phyloP scores from a whole-genome alignment of 2,797 vertebrate genomes.

The Cynopterus sphinx region DNA sequence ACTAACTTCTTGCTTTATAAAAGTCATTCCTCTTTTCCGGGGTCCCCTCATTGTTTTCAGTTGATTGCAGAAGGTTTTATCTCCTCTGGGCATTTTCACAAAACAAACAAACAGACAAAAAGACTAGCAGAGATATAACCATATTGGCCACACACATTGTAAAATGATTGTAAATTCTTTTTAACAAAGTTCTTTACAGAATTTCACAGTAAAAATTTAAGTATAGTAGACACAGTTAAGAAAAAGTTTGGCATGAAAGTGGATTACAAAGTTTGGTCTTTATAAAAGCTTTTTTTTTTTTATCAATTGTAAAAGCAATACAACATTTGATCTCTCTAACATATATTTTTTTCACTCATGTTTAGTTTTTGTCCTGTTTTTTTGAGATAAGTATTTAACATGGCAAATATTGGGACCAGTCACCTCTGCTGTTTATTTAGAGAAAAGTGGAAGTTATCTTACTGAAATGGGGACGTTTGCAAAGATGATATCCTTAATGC shows the following conservation, averaged over 20 bases:
- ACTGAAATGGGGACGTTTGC: background rate
- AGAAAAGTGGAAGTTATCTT: background rate
- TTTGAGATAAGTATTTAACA: background rate
- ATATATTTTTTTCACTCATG: background rate
- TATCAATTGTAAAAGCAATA: background rate
- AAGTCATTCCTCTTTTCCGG: background rate
- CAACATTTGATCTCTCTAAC: background rate
- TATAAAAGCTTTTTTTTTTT: background rate
- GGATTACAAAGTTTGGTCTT: background rate
- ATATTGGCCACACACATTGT: rapidly evolving
- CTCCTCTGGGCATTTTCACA: background rate
- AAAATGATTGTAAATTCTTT: background rate
- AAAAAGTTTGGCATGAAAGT: background rate
- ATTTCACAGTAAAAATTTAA: background rate
- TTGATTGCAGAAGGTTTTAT: background rate
- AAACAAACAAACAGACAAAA: background rate
- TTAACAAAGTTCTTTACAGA: background rate
- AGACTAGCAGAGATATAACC: background rate
- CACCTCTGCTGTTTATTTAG: background rate
- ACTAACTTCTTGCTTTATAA: background rate
- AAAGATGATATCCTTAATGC: background rate
- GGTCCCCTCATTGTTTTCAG: background rate
- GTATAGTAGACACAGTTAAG: background rate
- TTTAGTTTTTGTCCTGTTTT: background rate
- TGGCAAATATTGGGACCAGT: background rate